Base-by-base conservation (phyloP, 2,888 invertebrate species). In the Philereme vetulata region DNA sequence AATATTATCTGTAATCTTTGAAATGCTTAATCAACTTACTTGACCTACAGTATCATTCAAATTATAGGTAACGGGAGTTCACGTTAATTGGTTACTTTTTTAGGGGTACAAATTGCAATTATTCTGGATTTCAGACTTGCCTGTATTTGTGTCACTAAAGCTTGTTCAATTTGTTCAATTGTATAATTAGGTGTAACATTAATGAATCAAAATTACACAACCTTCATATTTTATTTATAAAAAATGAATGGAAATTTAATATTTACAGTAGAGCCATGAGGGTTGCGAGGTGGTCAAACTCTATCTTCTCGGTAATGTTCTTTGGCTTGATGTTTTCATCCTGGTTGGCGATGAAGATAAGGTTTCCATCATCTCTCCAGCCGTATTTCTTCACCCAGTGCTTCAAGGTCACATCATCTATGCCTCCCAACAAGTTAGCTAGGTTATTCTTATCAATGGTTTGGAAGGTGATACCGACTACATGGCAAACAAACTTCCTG, bases 321-420 rank as follows among this genome's bases (percentile, higher is more conserved):
- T 99, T 98, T 0, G 99, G 99, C 89, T 99, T 99, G 72, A 99
- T 98, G 78, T 96, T 98, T 78, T 98, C 99, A 84, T 99, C 99
- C 90, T 99, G 99, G 80, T 96, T 98, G 8, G 97, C 96, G 76
- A 99, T 96, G 80, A 97, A 97, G 66, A 99, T 95, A 52, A 96
- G 93, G 60, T 94, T 95, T 55, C 95, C 96, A 62, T 96, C 95
- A 80, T 96, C 96, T 78, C 95, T 97, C 99, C 99, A 99, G 11
- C 97, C 97, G 87, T 98, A 97, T 79, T 97, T 97, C 81, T 96
- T 97, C 47, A 98, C 96, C 97, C 98, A 98, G 72, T 95, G 95
- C 73, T 95, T 96, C 65, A 98, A 90, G 10, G 96, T 95, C 4
- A 94, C 93, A 84, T 98, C 98, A 88, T 97, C 96, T 78, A 99